Conservation (phyloP, 2,113 vertebrate species). For the Edolisoma coerulescens region DNA sequence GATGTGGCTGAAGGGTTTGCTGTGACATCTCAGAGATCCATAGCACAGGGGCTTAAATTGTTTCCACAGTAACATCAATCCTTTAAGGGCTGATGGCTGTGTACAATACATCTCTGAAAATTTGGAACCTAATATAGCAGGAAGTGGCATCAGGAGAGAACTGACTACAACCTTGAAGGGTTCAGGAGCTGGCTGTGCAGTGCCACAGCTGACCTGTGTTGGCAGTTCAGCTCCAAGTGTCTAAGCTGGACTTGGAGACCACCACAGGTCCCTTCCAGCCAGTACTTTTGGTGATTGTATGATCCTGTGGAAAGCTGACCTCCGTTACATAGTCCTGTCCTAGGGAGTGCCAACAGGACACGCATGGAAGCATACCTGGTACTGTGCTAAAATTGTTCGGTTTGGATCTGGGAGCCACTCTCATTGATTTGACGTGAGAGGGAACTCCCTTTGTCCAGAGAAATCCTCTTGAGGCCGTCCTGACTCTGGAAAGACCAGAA, state of each 20-base stretch:
- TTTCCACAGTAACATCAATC: neutral
- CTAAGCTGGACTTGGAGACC: neutral
- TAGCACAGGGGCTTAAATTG: neutral
- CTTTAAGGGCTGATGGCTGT: neutral
- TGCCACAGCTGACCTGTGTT: neutral
- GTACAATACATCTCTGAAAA: neutral
- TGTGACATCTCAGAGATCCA: neutral
- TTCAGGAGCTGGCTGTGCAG: neutral
- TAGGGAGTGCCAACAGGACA: neutral
- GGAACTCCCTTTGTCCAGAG: neutral
- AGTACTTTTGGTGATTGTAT: neutral
- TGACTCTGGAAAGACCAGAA: neutral
- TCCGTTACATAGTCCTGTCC: accelerated
- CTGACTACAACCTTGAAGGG: neutral
- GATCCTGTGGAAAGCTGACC: neutral
- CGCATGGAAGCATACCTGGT: neutral
- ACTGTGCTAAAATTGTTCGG: neutral
- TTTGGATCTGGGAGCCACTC: neutral
- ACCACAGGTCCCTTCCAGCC: neutral
- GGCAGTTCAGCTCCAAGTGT: neutral
- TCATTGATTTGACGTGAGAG: neutral
- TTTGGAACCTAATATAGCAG: neutral
- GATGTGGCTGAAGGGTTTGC: neutral
- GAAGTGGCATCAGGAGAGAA: neutral
- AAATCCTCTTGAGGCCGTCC: neutral